Base-by-base conservation (phyloP, 2,888 invertebrate genomes). In the Brachyptera putata region DNA sequence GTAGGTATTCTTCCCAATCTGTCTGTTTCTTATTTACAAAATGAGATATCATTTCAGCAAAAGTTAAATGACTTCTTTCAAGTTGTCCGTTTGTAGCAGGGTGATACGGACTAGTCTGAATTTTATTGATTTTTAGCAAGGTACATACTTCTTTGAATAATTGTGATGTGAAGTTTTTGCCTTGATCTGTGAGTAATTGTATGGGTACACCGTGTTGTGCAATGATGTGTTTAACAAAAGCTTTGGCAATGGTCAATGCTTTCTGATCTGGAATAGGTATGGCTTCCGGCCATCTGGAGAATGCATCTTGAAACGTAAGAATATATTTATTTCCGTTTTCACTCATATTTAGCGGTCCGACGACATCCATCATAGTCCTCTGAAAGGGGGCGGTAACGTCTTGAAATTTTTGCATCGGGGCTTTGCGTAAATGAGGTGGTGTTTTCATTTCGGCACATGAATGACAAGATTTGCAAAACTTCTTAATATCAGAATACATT, bases 11-110 rank as follows among this genome's bases (percentile, higher is more conserved):
- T 30, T 30, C 30, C 30, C 30, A 30, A 30, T 30, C 30, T 5
- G 5, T 30, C 30, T 30, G 30, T 30, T 30, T 30, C 11, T 30
- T 11, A 30, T 30, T 30, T 11, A 30, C 30, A 11, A 30, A 30
- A 30, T 57, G 57, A 7, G 41, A 41, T 4, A 57, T 25, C 41
- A 57, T 57, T n/a, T 25, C 24, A 16, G 30, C 16, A 1, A 58
- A 1, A 1, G 48, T n/a, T 25, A 22, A 30, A 16, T 58, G 48
- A 4, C 18, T 26, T 49, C 49, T 48, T 24, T 58, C 58, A 4
- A 48, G 14, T n/a, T 18, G n/a, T 2, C 48, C 58, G 26, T 58
- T 58, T 1, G 14, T 18, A 2, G 30, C 34, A n/a, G 58, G 46
- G n/a, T 49, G 24, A 14, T 30, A 58, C 1, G 30, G 9, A 1